Base-by-base conservation (phyloP, 2,797 vertebrate genomes). In the Rhadinocentrus ornatus region DNA sequence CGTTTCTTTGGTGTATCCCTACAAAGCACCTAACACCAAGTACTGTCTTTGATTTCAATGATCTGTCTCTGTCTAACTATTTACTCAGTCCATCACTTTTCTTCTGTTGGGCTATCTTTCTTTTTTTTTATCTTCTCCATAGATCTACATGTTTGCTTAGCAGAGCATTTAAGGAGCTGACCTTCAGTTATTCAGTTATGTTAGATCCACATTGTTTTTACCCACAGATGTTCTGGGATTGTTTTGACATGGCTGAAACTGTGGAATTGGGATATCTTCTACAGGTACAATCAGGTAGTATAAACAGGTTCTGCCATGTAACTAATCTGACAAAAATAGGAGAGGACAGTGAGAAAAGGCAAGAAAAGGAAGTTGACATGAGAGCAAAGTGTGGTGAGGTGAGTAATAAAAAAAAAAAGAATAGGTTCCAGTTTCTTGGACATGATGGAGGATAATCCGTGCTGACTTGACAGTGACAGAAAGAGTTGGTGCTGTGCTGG, bases 381-480 rank as follows among this genome's bases (percentile, higher is more conserved):
- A 12, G n/a, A 41, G 67, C 1, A 35, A n/a, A 48, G 29, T 64
- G 13, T 69, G 55, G 0, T 39, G 41, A 39, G 54, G 63, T 41
- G 54, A 50, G 52, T 54, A 13, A 35, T 35, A 9, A 35, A 2
- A 35, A 52, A 64, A 13, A 44, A 48, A 66, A 13, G 73, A 46
- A 15, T 1, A 29, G 37, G 53, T 77, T 66, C 27, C 27, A 44
- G 55, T 32, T 77, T 73, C 50, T 60, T 13, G 46, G 66, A 67
- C 8, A 9, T 60, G 73, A 81, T 52, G 71, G 63, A 75, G 71
- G 73, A 77, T 55, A 53, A 73, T 79, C 41, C 61, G 52, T 9
- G 9, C 54, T 75, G 82, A 84, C 77, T 59, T n/a, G 70, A 69
- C 62, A 83, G 73, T 79, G 87, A 85, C 66, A 82, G 76, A 66